These are phyloP conservation scores for Xiphophorus maculatus DNA, from an alignment of 2,113 vertebrate species.

Conservation along the genomic window DNA sequence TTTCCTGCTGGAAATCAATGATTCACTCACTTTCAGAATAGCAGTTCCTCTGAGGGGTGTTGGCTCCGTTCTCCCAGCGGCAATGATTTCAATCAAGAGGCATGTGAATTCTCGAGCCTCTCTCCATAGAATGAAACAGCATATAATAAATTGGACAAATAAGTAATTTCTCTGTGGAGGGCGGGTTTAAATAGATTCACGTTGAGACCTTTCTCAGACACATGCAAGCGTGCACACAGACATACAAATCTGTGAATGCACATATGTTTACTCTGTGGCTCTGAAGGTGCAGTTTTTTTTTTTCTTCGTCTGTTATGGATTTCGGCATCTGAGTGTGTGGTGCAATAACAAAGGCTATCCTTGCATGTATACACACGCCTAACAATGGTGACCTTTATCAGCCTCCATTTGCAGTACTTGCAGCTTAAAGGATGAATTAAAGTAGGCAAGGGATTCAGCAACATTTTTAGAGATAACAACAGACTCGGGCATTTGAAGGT, in stretches of 20 bases:
- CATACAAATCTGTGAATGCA: not conserved
- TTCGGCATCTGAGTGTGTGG: constrained; percentile 5
- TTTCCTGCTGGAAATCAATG: constrained; percentile 79
- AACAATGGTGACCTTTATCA: constrained; percentile 68
- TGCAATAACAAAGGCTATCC: constrained; percentile 42
- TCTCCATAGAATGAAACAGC: constrained; percentile 60
- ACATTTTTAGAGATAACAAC: constrained; percentile 17
- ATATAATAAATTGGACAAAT: constrained; percentile 77
- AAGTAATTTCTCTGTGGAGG: constrained; percentile 71
- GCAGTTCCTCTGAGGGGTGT: constrained; percentile 48
- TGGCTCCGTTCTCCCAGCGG: constrained; percentile 59
- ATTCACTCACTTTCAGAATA: constrained; percentile 68
- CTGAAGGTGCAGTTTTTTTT: constrained; percentile 35
- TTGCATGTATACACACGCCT: constrained; percentile 29
- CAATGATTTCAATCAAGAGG: constrained; percentile 75
- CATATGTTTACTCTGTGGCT: constrained; percentile 4
- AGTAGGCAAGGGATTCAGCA: not conserved
- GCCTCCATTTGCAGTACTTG: constrained; percentile 42
- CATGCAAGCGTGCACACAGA: constrained; percentile 13
- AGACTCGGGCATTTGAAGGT: not conserved
- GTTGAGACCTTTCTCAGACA: constrained; percentile 41
- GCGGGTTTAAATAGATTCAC: constrained; percentile 72
- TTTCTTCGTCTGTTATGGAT: constrained; percentile 17
- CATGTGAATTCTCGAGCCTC: constrained; percentile 59
- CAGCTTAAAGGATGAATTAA: constrained; percentile 31